These are phyloP conservation scores for Caenorhabditis latens DNA, from an alignment of 1,140 invertebrate genomes.

Conservation along the genomic window DNA sequence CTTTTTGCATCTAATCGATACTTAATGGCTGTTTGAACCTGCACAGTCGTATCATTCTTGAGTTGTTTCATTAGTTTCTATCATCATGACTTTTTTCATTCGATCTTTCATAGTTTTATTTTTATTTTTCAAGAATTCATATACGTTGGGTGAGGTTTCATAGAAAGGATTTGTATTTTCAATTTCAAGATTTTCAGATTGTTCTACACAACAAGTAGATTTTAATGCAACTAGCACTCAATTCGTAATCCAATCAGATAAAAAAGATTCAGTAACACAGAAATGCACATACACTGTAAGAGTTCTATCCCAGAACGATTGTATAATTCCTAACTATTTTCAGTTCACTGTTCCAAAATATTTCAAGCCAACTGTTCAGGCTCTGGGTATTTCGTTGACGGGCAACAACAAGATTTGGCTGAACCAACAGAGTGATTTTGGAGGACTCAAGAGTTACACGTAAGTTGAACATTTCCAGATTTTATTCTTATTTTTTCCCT, in stretches of 20 bases:
- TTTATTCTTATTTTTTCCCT: neutral
- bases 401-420: neutral
- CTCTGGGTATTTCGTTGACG: neutral
- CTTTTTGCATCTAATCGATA: neutral
- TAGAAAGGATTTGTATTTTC: neutral
- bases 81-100: neutral
- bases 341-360: slow-evolving; percentile 20
- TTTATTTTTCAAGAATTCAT: neutral
- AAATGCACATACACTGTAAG: neutral
- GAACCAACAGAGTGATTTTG: neutral
- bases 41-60: too few relatives aligned
- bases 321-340: neutral
- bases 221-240: neutral
- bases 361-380: neutral
- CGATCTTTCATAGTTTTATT: neutral
- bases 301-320: neutral
- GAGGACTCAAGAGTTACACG: neutral
- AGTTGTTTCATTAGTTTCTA: neutral
- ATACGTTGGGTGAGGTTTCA: neutral
- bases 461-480: neutral
- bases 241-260: neutral
- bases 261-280: neutral
- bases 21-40: neutral
- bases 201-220: neutral
- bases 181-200: slow-evolving; percentile 6